Conservation (phyloP, 2,113 vertebrate genomes). For the Ornithorhynchus anatinus region DNA sequence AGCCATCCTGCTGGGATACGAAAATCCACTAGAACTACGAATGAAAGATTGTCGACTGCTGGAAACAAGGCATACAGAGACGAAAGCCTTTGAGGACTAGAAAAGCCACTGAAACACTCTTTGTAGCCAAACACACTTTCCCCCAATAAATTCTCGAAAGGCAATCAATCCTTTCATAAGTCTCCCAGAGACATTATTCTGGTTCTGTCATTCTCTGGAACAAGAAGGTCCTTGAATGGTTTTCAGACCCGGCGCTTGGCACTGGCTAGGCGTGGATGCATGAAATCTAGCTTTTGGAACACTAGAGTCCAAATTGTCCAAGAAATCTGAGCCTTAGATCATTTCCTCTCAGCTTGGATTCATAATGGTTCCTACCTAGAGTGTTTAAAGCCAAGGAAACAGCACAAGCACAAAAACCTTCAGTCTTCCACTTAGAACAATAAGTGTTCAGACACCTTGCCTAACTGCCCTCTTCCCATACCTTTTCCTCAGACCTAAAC, state of each 20-base stretch:
- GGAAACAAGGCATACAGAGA: neutral
- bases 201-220: conserved; percentile 30
- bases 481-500: neutral
- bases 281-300: neutral
- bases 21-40: conserved; percentile 37
- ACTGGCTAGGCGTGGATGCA: conserved; percentile 15
- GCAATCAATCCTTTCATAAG: neutral
- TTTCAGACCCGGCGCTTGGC: neutral
- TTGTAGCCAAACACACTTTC: conserved; percentile 23
- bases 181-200: neutral
- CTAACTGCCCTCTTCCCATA: neutral
- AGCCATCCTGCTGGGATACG: conserved; percentile 18
- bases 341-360: conserved; percentile 6
- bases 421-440: neutral
- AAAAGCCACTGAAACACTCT: conserved; percentile 28
- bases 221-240: conserved; percentile 16
- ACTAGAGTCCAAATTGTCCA: conserved; percentile 12
- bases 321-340: conserved; percentile 2
- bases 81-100: conserved; percentile 20
- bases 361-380: too few species aligned
- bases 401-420: neutral
- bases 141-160: conserved; percentile 14
- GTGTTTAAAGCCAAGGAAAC: neutral
- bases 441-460: neutral
- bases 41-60: conserved; percentile 25